Percentiles rank a stretch among this genome's conserved stretches.
Evolutionary conservation across 2,797 vertebrate species (phyloP).

Genomic region (Hippoglossus hippoglossus): DNA sequence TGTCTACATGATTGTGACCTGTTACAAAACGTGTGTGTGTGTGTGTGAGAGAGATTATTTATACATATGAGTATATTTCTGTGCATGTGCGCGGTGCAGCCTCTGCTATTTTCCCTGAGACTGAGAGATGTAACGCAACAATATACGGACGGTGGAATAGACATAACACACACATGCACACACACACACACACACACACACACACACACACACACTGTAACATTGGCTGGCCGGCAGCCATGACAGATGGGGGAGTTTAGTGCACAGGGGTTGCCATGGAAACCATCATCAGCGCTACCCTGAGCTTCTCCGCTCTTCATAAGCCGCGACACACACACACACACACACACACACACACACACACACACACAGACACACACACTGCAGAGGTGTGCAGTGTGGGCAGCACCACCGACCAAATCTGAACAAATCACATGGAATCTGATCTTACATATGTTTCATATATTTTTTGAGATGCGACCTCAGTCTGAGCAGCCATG

Average conservation of each 20-base stretch:
- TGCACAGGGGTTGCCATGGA: slow-evolving; percentile 86
- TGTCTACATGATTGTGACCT: too few relatives aligned
- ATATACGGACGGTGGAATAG: background rate
- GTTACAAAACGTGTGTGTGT: too few relatives aligned
- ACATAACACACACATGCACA: too few relatives aligned
- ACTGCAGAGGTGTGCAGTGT: slow-evolving; percentile 72
- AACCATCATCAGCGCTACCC: slow-evolving; percentile 70
- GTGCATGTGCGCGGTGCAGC: too few relatives aligned
- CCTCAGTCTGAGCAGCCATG: too few relatives aligned
- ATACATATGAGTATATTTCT: too few relatives aligned
- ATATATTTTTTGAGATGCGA: too few relatives aligned
- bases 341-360: background rate
- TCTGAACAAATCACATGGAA: background rate
- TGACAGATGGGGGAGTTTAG: slow-evolving; percentile 87
- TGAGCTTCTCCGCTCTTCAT: slow-evolving; percentile 48
- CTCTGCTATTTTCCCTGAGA: too few relatives aligned
- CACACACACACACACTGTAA: slow-evolving; percentile 37
- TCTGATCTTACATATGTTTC: too few relatives aligned
- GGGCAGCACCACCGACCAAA: slow-evolving; percentile 43
- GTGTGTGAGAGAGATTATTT: too few relatives aligned
- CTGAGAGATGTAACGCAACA: too few relatives aligned
- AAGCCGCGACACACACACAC: slow-evolving; percentile 40
- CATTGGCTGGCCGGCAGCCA: slow-evolving; percentile 83
- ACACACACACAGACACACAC: slow-evolving; percentile 2
- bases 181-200: slow-evolving; percentile 33